phyloP scores from a whole-genome alignment of 2,888 invertebrate species.

The Philaethria dido region DNA sequence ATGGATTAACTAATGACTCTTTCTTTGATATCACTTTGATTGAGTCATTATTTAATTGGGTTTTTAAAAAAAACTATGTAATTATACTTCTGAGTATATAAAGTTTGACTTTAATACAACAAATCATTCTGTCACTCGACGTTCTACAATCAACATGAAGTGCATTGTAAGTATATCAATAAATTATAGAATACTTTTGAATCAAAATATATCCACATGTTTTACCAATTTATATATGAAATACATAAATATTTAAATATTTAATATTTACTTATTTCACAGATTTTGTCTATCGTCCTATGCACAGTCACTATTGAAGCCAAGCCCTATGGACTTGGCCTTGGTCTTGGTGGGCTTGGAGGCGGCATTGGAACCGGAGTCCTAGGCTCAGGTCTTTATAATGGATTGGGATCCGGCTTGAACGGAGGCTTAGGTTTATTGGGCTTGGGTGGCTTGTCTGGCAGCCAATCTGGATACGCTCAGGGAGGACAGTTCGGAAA shows the following conservation, averaged over 20 bases:
- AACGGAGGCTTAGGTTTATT: constrained; percentile 8
- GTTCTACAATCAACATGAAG: constrained; percentile 30
- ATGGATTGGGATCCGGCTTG: too few relatives aligned
- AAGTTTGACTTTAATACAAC: background rate
- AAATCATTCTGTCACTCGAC: background rate
- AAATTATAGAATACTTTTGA: background rate
- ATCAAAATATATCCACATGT: background rate
- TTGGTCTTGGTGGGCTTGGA: constrained; percentile 14
- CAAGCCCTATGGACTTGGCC: background rate
- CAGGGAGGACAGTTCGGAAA: constrained; percentile 33
- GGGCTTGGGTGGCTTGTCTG: constrained; percentile 25
- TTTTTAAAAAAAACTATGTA: too few relatives aligned
- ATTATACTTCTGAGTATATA: constrained; percentile 17
- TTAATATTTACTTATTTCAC: background rate
- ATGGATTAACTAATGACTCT: too few relatives aligned
- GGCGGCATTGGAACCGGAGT: background rate
- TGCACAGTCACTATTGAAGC: constrained; percentile 23
- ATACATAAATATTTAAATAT: too few relatives aligned
- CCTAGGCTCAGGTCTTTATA: background rate
- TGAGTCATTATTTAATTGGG: constrained; percentile 17
- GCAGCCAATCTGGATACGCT: constrained; percentile 28
- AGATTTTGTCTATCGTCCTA: constrained; percentile 22
- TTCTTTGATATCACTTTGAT: background rate
- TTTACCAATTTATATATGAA: too few relatives aligned
- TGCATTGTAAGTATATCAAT: constrained; percentile 20